phyloP scores from a whole-genome alignment of 2,113 vertebrate species.

The Chaetops frenatus region DNA sequence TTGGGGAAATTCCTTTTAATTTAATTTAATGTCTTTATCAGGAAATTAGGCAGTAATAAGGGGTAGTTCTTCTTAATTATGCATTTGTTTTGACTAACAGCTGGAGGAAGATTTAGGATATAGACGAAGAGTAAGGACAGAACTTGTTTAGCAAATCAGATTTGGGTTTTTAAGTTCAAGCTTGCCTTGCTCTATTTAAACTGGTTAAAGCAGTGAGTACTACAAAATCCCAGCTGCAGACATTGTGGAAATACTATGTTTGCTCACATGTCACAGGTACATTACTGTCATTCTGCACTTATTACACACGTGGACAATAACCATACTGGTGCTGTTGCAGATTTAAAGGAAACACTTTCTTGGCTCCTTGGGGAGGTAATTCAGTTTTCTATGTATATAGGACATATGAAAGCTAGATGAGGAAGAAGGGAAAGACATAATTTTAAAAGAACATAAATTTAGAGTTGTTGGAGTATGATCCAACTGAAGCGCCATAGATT shows the following conservation, averaged over 20 bases:
- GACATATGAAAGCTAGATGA: neutral
- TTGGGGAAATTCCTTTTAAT: constrained; percentile 47
- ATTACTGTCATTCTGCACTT: neutral
- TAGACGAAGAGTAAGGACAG: neutral
- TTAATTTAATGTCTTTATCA: constrained; percentile 47
- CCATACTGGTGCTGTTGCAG: neutral
- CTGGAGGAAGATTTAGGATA: constrained; percentile 30
- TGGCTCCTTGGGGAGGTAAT: neutral
- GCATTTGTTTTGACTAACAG: constrained; percentile 58
- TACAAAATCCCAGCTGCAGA: neutral
- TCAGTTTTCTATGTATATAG: neutral
- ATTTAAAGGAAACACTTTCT: neutral
- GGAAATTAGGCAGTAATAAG: constrained; percentile 40
- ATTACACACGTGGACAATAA: neutral
- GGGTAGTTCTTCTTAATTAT: constrained; percentile 54
- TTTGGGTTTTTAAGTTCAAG: neutral
- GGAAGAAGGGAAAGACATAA: neutral
- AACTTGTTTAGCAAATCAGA: constrained; percentile 46
- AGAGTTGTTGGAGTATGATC: neutral
- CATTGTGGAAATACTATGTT: neutral
- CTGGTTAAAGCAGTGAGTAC: neutral
- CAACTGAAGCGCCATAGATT: neutral
- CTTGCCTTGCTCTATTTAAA: constrained; percentile 21
- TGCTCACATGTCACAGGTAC: neutral
- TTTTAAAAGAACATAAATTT: neutral